Evolutionary conservation across 2,797 vertebrate genomes (phyloP).

Genomic region (Paramormyrops hopkinsi): DNA sequence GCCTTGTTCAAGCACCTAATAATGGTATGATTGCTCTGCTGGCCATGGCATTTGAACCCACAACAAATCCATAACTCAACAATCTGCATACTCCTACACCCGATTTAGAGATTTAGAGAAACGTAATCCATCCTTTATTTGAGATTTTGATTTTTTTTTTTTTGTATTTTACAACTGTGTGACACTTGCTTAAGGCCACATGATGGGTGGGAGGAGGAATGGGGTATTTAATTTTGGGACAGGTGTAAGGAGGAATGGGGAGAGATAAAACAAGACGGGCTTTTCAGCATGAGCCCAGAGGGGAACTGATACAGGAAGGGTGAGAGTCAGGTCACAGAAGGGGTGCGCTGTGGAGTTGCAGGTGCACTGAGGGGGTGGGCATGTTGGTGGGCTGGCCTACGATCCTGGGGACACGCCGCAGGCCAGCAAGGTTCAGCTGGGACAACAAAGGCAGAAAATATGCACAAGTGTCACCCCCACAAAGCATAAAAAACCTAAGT

Average conservation of each 20-base stretch:
- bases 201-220: background rate
- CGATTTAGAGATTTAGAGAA: background rate
- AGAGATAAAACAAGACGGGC: background rate
- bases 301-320: background rate
- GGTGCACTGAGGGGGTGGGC: background rate
- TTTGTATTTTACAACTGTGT: background rate
- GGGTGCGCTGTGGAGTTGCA: background rate
- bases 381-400: background rate
- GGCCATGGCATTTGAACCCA: background rate
- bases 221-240: background rate
- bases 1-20: background rate
- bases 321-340: background rate
- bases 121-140: background rate
- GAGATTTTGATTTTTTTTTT: background rate
- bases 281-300: background rate
- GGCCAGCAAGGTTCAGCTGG: background rate
- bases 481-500: background rate
- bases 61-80: background rate
- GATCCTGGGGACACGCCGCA: background rate
- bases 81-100: background rate
- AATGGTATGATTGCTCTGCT: background rate
- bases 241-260: background rate
- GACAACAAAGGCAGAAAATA: background rate
- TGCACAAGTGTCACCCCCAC: background rate
- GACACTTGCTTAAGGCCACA: background rate